A percentile compares a stretch with the other conserved stretches of the same genome.
Evolutionary conservation across 2,888 invertebrate species (phyloP).

Genomic region (Lymantria dispar): DNA sequence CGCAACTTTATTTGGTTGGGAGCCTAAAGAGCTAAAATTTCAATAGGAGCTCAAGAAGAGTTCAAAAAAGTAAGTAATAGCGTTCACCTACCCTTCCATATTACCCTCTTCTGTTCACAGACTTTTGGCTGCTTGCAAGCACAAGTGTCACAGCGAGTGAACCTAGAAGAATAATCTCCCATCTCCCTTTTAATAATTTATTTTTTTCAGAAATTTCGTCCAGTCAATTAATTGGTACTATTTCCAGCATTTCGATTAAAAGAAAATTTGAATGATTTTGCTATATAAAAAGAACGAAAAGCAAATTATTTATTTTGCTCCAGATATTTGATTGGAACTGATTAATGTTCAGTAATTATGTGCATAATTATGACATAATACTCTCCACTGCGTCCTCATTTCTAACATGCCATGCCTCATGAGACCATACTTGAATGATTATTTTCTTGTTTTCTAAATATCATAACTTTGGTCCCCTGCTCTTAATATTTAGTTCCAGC

Average conservation of each 20-base stretch:
- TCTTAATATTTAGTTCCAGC: conserved; percentile 25
- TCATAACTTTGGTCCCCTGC: conserved; percentile 18
- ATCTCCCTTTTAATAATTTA: not conserved
- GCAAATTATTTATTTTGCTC: not conserved
- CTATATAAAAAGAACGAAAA: conserved; percentile 1
- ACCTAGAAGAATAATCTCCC: conserved; percentile 7
- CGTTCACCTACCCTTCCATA: conserved; percentile 37
- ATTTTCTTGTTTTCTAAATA: not conserved
- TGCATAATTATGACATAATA: conserved; percentile 18
- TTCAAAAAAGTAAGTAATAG: conserved; percentile 76
- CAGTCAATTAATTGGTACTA: not conserved
- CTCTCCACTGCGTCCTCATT: conserved; percentile 8
- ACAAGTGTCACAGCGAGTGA: conserved; percentile 1
- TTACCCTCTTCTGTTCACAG: conserved; percentile 60
- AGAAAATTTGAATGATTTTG: not conserved
- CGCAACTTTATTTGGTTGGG: conserved; percentile 62
- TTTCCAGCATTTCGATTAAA: not conserved
- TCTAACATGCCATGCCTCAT: conserved; percentile 4
- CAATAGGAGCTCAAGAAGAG: conserved; percentile 77
- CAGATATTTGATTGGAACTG: conserved; percentile 3
- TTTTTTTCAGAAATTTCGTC: conserved; percentile 4
- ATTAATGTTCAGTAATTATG: conserved; percentile 10
- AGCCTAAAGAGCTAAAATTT: conserved; percentile 78
- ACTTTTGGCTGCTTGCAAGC: not conserved
- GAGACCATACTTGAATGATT: conserved; percentile 1